Evolutionary conservation across 1,140 invertebrate species (phyloP).

Genomic region (Drosophila neocordata): DNA sequence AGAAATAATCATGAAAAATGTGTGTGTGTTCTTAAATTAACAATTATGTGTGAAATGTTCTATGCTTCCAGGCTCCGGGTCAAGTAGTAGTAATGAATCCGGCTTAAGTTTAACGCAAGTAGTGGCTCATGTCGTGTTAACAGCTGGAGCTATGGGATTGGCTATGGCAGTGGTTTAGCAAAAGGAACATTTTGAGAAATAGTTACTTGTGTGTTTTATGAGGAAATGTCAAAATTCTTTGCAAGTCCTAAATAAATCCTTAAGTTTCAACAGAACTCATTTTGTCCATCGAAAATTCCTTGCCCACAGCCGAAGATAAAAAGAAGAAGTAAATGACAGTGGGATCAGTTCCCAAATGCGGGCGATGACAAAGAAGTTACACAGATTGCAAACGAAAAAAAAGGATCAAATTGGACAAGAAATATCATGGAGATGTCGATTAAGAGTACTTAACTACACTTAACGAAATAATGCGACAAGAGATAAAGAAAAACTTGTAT

Average conservation of each 20-base stretch:
- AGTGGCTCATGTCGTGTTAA: slow-evolving; percentile 15
- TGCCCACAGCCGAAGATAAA: neutral
- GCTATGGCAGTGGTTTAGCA: neutral
- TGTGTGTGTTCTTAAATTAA: neutral
- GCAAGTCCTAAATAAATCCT: neutral
- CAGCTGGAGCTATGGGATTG: slow-evolving; percentile 8
- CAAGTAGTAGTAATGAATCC: neutral
- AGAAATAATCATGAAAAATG: neutral
- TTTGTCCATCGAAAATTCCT: neutral
- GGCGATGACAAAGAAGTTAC: neutral
- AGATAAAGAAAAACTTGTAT: neutral
- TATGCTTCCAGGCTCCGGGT: slow-evolving; percentile 19
- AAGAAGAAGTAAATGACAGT: neutral
- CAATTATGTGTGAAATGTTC: slow-evolving; percentile 18
- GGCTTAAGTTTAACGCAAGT: neutral
- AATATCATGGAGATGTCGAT: too few relatives aligned
- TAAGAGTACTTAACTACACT: too few relatives aligned
- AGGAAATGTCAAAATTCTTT: slow-evolving; percentile 1
- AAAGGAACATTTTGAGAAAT: neutral
- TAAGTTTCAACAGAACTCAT: neutral
- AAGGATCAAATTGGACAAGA: neutral
- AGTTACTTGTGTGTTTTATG: neutral
- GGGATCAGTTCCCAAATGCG: neutral
- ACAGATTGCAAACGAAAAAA: neutral
- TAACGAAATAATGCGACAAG: neutral